Evolutionary conservation across 2,113 vertebrate species (phyloP).

Genomic region (Lepus europaeus): DNA sequence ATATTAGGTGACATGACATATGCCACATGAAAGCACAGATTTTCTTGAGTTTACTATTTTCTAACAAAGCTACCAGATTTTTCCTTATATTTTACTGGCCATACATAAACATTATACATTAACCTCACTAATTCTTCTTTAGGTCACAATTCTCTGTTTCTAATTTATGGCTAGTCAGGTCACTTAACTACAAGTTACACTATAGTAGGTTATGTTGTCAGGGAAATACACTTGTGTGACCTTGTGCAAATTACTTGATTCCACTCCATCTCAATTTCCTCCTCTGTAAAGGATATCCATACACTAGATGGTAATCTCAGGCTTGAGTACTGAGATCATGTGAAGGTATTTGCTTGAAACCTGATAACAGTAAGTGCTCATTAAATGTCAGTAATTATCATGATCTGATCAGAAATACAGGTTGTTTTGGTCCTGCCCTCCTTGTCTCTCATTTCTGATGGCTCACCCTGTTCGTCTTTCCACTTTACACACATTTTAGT

Average conservation of each 20-base stretch:
- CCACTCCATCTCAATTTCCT: neutral
- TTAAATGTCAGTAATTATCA: neutral
- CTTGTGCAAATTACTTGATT: neutral
- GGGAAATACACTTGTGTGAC: neutral
- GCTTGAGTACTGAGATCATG: neutral
- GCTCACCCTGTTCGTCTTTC: neutral
- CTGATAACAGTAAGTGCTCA: neutral
- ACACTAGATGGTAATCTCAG: neutral
- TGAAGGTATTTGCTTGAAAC: neutral
- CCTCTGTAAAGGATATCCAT: neutral
- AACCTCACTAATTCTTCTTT: neutral
- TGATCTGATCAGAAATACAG: neutral
- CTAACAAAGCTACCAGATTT: neutral
- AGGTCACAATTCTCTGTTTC: neutral
- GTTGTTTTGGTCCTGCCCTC: neutral
- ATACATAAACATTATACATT: neutral
- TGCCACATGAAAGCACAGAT: neutral
- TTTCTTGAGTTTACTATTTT: neutral
- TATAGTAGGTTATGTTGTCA: neutral
- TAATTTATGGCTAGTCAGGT: neutral
- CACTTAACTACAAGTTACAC: neutral
- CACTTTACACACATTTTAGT: neutral
- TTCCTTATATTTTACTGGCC: neutral
- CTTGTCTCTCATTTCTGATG: neutral
- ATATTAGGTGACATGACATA: neutral